These are phyloP conservation scores for Argopecten irradians DNA, from an alignment of 1,140 invertebrate species.

Conservation along the genomic window DNA sequence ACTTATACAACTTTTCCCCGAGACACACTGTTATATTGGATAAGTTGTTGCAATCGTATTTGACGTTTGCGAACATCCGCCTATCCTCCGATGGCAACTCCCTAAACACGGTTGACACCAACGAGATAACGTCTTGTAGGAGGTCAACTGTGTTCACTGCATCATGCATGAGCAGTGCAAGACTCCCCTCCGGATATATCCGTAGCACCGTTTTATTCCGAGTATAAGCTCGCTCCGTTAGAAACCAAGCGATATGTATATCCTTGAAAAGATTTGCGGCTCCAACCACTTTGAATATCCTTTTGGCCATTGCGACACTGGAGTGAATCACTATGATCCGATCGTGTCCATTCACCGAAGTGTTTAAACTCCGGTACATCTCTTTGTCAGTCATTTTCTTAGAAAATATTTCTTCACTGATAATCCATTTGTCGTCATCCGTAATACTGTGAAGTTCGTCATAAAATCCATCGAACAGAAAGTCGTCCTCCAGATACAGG, in stretches of 20 bases:
- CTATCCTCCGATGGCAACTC: constrained; percentile 12
- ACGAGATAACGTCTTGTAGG: constrained; percentile 59
- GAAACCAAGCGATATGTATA: constrained; percentile 66
- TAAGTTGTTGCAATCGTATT: constrained; percentile 42
- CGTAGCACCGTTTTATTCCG: constrained; percentile 53
- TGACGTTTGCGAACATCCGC: constrained; percentile 13
- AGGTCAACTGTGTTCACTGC: constrained; percentile 63
- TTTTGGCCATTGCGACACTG: constrained; percentile 52
- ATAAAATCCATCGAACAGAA: constrained; percentile 66
- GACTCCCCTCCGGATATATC: constrained; percentile 59
- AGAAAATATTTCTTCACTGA: constrained; percentile 61
- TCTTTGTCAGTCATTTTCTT: constrained; percentile 33
- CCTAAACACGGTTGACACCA: constrained; percentile 57
- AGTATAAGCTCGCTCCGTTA: constrained; percentile 68
- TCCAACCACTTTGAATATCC: constrained; percentile 58
- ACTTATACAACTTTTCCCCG: constrained; percentile 51
- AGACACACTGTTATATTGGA: constrained; percentile 6
- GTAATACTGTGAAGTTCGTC: constrained; percentile 50
- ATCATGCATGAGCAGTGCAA: constrained; percentile 61
- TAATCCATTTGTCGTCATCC: constrained; percentile 59
- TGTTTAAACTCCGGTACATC: constrained; percentile 50
- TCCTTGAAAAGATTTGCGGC: constrained; percentile 45
- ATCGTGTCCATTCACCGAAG: constrained; percentile 55
- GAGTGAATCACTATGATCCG: constrained; percentile 66
- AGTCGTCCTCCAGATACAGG: constrained; percentile 60